Evolutionary conservation across 1,140 invertebrate genomes (phyloP).

Genomic region (Drosophila trapezifrons): DNA sequence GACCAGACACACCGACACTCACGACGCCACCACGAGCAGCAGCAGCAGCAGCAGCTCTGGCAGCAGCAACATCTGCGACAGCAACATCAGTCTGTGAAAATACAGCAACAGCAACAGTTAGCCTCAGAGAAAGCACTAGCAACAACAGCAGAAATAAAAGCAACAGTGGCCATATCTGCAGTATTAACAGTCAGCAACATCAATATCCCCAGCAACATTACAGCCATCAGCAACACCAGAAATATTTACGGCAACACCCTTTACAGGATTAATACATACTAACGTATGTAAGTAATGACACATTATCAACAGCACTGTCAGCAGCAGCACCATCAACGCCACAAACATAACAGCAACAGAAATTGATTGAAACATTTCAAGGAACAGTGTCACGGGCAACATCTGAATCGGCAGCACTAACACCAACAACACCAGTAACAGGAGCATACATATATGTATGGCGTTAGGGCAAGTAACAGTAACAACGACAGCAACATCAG

Average conservation of each 20-base stretch:
- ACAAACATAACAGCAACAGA: neutral
- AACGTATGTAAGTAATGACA: too few species aligned
- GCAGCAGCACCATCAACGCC: neutral
- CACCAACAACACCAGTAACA: neutral
- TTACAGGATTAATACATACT: neutral
- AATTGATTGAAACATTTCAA: neutral
- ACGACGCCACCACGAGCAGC: constrained; percentile 1
- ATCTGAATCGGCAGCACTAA: neutral
- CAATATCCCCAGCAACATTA: neutral
- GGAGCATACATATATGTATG: neutral
- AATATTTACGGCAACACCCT: neutral
- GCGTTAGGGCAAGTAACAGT: neutral
- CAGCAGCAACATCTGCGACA: neutral
- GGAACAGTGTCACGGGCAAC: neutral
- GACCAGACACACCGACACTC: constrained; percentile 9
- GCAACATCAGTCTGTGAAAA: constrained; percentile 14
- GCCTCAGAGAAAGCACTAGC: too few species aligned
- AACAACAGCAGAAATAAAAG: neutral
- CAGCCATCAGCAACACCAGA: neutral
- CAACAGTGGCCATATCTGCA: neutral
- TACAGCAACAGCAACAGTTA: constrained; percentile 12
- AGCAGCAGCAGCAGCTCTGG: constrained; percentile 1
- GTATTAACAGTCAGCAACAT: neutral
- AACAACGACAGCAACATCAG: neutral
- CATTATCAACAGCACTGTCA: neutral